Percentiles rank a stretch among this genome's conserved stretches.
Conservation (phyloP, 1,140 invertebrate genomes). For the Bathynomus jamesi region DNA sequence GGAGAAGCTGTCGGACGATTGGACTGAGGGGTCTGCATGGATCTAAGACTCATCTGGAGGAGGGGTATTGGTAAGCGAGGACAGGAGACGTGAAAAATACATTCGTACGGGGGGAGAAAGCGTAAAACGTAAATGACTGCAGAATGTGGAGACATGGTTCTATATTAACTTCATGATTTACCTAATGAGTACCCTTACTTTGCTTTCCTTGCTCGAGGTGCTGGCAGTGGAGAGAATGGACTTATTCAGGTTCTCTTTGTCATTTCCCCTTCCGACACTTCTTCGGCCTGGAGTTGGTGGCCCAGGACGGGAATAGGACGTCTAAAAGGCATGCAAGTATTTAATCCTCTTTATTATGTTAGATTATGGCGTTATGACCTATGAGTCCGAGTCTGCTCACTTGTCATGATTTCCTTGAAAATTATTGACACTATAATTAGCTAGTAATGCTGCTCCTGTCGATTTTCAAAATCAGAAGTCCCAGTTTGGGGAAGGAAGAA, state of each 20-base stretch:
- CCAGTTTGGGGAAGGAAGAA: too few relatives aligned
- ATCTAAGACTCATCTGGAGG: background rate
- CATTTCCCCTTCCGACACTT: constrained; percentile 43
- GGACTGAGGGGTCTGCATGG: background rate
- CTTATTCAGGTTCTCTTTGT: constrained; percentile 25
- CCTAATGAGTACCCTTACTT: too few relatives aligned
- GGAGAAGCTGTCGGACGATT: background rate
- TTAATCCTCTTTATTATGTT: background rate
- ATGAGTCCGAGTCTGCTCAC: too few relatives aligned
- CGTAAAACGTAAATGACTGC: too few relatives aligned
- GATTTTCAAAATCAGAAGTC: too few relatives aligned
- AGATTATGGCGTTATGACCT: background rate
- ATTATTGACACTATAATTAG: too few relatives aligned
- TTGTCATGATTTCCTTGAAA: too few relatives aligned
- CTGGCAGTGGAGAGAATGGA: background rate
- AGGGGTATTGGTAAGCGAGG: background rate
- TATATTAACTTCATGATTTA: too few relatives aligned
- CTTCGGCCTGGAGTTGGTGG: constrained; percentile 75
- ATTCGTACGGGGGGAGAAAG: background rate
- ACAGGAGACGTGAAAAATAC: background rate
- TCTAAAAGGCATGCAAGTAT: constrained; percentile 45
- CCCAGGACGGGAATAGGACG: constrained; percentile 69
- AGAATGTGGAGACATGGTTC: too few relatives aligned
- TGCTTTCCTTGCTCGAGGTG: background rate
- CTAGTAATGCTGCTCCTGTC: too few relatives aligned